These are phyloP conservation scores for Prinia subflava DNA, from an alignment of 2,113 vertebrate species.

Conservation along the genomic window DNA sequence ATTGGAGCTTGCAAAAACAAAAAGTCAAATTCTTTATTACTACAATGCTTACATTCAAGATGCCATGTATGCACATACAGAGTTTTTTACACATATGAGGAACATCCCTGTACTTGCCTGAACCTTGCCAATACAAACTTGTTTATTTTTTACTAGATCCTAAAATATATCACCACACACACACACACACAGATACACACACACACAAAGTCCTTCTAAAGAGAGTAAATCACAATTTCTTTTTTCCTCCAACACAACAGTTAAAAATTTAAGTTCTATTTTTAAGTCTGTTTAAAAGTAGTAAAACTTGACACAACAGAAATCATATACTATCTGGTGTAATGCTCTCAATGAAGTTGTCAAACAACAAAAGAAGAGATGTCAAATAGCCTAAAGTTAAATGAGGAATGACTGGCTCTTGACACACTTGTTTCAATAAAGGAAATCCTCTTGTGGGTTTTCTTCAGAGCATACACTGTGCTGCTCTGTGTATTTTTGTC, in stretches of 20 bases:
- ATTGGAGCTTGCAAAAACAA: neutral
- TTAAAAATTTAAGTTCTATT: neutral
- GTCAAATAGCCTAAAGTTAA: neutral
- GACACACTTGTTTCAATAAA: neutral
- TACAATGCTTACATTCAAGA: neutral
- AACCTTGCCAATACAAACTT: neutral
- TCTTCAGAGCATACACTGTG: neutral
- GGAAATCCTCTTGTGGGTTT: neutral
- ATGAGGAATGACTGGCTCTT: neutral
- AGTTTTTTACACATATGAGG: neutral
- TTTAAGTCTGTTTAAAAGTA: neutral
- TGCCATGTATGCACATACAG: neutral
- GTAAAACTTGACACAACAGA: neutral
- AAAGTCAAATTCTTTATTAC: neutral
- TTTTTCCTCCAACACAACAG: neutral
- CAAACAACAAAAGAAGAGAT: neutral
- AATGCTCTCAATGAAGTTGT: neutral
- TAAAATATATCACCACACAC: neutral
- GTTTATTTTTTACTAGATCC: neutral
- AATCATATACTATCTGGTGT: neutral
- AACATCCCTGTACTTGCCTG: neutral
- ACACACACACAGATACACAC: neutral
- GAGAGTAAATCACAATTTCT: neutral
- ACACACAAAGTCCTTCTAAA: neutral
- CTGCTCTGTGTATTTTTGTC: neutral